Conservation (phyloP, 2,797 vertebrate genomes). For the Poecilia velifera region DNA sequence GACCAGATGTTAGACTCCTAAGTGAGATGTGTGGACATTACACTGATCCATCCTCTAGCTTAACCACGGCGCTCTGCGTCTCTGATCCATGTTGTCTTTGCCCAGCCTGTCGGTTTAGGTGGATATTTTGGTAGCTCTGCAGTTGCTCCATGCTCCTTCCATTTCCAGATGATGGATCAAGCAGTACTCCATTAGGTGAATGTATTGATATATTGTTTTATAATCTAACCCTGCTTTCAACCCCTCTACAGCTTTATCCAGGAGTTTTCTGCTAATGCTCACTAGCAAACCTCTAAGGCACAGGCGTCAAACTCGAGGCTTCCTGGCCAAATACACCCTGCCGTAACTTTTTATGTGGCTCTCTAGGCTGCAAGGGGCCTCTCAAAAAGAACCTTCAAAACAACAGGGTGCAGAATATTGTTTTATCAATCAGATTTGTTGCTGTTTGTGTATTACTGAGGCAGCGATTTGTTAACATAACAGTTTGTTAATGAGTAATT, state of each 20-base stretch:
- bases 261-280: not conserved
- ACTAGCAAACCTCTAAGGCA: not conserved
- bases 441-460: too few species aligned
- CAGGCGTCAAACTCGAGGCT: too few species aligned
- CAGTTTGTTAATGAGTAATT: too few species aligned
- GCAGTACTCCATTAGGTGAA: not conserved
- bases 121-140: not conserved
- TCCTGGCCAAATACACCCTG: too few species aligned
- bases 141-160: not conserved
- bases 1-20: not conserved
- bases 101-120: not conserved
- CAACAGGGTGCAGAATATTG: too few species aligned
- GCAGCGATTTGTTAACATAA: too few species aligned
- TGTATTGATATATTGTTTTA: not conserved
- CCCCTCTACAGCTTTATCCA: not conserved
- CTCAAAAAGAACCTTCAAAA: too few species aligned
- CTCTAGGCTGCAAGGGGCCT: too few species aligned
- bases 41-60: not conserved
- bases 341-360: too few species aligned
- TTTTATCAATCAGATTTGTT: too few species aligned
- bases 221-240: not conserved
- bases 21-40: not conserved
- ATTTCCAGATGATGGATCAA: not conserved
- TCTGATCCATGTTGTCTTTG: not conserved
- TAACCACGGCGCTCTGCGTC: not conserved